phyloP scores from a whole-genome alignment of 2,113 vertebrate genomes.

The Odocoileus virginianus region DNA sequence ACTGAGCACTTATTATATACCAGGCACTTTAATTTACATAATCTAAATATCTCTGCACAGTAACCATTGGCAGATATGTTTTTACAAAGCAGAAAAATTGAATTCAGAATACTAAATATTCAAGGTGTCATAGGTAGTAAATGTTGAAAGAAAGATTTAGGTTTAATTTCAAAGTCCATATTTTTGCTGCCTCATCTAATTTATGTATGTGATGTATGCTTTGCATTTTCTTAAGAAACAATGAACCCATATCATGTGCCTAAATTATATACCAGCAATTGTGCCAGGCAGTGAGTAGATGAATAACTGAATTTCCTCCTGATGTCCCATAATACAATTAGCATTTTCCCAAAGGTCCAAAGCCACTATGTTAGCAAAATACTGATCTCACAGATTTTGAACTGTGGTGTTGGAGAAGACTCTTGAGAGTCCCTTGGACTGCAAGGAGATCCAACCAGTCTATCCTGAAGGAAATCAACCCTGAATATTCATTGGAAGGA shows the following conservation, averaged over 20 bases:
- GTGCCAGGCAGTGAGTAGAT: neutral
- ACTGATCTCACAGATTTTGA: neutral
- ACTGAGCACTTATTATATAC: neutral
- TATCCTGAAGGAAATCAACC: neutral
- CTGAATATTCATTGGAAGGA: neutral
- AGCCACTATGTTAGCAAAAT: neutral
- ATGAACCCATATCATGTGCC: neutral
- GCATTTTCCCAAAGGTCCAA: neutral
- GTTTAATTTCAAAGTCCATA: neutral
- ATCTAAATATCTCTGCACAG: neutral
- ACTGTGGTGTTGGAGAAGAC: neutral
- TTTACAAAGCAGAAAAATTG: neutral
- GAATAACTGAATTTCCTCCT: neutral
- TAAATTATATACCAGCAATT: neutral
- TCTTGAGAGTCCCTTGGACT: neutral
- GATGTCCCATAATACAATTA: neutral
- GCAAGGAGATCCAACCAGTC: neutral
- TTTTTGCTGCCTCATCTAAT: neutral
- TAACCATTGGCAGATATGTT: neutral
- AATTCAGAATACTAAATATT: neutral
- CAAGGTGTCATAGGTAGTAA: neutral
- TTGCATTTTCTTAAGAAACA: slow-evolving; percentile 12
- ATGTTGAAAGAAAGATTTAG: neutral
- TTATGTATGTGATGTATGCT: neutral
- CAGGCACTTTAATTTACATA: neutral